These are phyloP conservation scores for Sandelia bainsii DNA, from an alignment of 2,797 vertebrate genomes.

Conservation along the genomic window DNA sequence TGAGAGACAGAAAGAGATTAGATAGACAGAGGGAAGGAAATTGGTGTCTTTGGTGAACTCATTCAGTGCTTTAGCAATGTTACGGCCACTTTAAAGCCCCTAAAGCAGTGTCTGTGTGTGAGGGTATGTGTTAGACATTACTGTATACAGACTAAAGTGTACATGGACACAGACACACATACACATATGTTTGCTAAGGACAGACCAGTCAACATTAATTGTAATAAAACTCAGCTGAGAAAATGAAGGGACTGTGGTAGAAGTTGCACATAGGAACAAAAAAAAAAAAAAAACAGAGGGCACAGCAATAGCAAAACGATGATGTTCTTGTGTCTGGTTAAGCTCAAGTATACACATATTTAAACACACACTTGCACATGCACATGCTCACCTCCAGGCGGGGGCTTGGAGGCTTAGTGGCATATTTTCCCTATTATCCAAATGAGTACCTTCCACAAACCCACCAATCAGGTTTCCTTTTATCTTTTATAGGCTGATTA, in stretches of 20 bases:
- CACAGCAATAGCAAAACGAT: slow-evolving; percentile 68
- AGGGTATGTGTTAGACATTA: slow-evolving; percentile 24
- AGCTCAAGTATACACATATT: slow-evolving; percentile 70
- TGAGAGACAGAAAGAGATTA: slow-evolving; percentile 41
- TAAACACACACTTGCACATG: slow-evolving; percentile 27
- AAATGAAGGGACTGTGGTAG: slow-evolving; percentile 70
- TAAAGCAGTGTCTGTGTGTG: slow-evolving; percentile 64
- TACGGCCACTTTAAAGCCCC: slow-evolving; percentile 76
- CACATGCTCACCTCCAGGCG: slow-evolving; percentile 63
- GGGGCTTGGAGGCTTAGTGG: slow-evolving; percentile 69
- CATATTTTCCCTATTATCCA: slow-evolving; percentile 88
- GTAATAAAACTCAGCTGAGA: slow-evolving; percentile 67
- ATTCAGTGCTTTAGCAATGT: slow-evolving; percentile 74
- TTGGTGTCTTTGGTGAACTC: slow-evolving; percentile 72
- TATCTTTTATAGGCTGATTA: slow-evolving; percentile 89
- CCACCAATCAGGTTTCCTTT: slow-evolving; percentile 86
- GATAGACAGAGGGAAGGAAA: slow-evolving; percentile 64
- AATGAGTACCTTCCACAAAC: slow-evolving; percentile 88
- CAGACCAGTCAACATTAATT: slow-evolving; percentile 70
- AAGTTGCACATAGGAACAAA: slow-evolving; percentile 55
- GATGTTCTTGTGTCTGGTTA: slow-evolving; percentile 77
- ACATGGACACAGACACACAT: slow-evolving; percentile 35
- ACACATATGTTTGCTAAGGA: slow-evolving; percentile 39
- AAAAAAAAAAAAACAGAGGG: slow-evolving; percentile 53
- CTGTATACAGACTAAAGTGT: slow-evolving; percentile 31